Conservation (phyloP, 2,888 invertebrate genomes). For the Lysandra bellargus region DNA sequence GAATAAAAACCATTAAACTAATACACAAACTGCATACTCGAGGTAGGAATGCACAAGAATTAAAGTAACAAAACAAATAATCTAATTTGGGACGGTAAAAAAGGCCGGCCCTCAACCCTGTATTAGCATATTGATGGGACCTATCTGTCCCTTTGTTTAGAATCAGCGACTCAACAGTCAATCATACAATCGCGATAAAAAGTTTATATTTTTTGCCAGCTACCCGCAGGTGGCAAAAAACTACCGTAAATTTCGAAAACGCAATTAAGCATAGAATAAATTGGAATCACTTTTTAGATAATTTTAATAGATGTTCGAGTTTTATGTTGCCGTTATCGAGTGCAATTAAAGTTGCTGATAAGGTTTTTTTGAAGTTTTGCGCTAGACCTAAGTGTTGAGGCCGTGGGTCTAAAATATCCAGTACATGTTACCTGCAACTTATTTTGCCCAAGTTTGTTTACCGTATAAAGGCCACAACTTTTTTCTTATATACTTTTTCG, state of each 20-base stretch:
- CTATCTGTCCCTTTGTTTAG: conserved; percentile 76
- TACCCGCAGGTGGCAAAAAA: conserved; percentile 62
- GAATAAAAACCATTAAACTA: not conserved
- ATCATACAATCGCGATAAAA: conserved; percentile 72
- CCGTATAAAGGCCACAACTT: too few relatives aligned
- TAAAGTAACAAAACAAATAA: conserved; percentile 72
- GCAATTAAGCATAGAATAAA: not conserved
- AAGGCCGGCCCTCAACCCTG: conserved; percentile 55
- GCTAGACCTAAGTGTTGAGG: not conserved
- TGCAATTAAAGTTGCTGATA: conserved; percentile 13
- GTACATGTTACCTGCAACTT: too few relatives aligned
- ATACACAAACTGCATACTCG: not conserved
- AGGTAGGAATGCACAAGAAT: not conserved
- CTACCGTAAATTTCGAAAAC: conserved; percentile 11
- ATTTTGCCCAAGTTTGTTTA: too few relatives aligned
- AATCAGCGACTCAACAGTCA: conserved; percentile 77
- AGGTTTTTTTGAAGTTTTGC: conserved; percentile 10
- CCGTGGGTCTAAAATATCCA: too few relatives aligned
- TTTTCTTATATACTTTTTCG: too few relatives aligned
- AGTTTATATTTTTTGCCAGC: conserved; percentile 61
- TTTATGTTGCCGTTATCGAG: not conserved
- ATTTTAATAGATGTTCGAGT: not conserved
- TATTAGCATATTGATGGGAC: conserved; percentile 78
- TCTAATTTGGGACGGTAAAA: conserved; percentile 74
- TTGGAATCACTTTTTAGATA: conserved; percentile 4